Evolutionary conservation across 2,797 vertebrate species (phyloP).

Genomic region (Philypnodon macrostomus): DNA sequence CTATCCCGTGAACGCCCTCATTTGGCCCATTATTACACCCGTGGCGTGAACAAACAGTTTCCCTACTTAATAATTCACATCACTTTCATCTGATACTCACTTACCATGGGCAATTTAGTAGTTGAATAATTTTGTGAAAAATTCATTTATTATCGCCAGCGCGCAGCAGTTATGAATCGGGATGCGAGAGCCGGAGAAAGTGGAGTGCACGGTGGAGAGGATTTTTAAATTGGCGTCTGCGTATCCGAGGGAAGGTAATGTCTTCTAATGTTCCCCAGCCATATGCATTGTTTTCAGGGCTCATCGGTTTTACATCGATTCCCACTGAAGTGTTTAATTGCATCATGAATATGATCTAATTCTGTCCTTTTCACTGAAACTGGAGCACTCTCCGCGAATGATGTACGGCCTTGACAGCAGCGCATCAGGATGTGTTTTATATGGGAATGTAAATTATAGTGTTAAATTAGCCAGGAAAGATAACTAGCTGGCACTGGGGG

Average conservation of each 20-base stretch:
- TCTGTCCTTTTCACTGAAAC: constrained; percentile 99
- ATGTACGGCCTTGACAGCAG: constrained; percentile 92
- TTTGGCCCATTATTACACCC: constrained; percentile 78
- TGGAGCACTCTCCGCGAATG: constrained; percentile 95
- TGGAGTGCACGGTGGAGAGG: constrained; percentile 94
- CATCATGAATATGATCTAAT: constrained; percentile 99
- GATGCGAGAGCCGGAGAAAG: constrained; percentile 86
- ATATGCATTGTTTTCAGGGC: constrained; percentile 99
- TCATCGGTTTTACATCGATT: constrained; percentile 99
- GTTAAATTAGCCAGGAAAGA: constrained; percentile 86
- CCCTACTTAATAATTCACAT: constrained; percentile 98
- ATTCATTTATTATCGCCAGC: constrained; percentile 95
- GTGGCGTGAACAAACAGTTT: constrained; percentile 83
- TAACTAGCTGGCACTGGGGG: constrained; percentile 84
- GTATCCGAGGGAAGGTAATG: constrained; percentile 98
- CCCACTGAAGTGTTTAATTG: constrained; percentile 99
- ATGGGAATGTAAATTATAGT: constrained; percentile 85
- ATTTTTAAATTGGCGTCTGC: constrained; percentile 95
- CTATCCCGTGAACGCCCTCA: constrained; percentile 56
- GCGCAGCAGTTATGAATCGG: constrained; percentile 98
- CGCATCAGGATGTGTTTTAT: constrained; percentile 87
- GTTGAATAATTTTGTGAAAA: constrained; percentile 99
- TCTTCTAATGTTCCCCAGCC: constrained; percentile 99
- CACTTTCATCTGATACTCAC: constrained; percentile 99
- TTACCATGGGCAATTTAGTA: constrained; percentile 99